Base-by-base conservation (phyloP, 2,888 invertebrate species). In the Synergus japonicus region DNA sequence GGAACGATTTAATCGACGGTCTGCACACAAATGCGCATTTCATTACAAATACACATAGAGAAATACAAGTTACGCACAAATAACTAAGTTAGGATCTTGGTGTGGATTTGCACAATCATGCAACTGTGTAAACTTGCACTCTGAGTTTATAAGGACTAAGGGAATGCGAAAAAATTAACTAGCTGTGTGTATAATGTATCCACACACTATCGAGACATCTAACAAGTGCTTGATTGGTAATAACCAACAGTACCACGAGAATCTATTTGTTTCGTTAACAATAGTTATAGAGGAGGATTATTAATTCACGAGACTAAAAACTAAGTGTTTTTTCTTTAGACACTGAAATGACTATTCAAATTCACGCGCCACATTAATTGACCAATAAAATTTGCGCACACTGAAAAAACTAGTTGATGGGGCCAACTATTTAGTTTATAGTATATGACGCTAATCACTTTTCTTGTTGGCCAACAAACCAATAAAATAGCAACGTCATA, bases 1-100 rank as follows among this genome's bases (percentile, higher is more conserved):
- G 86, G 83, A 84, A 85, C 85, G 84, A 88, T 87, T 88, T 88
- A 87, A 88, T 87, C 83, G 81, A 81, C 79, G 77, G 76, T 76
- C 67, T 69, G 77, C 77, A 78, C 80, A 66, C 65, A 81, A 83
- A 80, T 82, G 79, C 82, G 78, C 76, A 8, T 43, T n/a, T 66
- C 8, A 41, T 66, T 66, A 66, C 65, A 66, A 66, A 43, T 66
- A 18, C 65, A 37, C 37, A 41, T 9, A 66, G 15, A 66, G 15
- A 7, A n/a, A 43, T 66, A 43, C 65, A 66, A 41, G 65, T 66
- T 66, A 66, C 65, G 65, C 43, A 66, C 43, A 18, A 43, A 41
- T 66, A 66, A 66, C 41, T 43, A 10, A 66, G 43, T 66, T 65
- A 37, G 43, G 43, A 66, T 8, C 65, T 41, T n/a, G 37, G 18